Base-by-base conservation (phyloP, 2,888 invertebrate species). In the Sphaerophoria rueppellii region DNA sequence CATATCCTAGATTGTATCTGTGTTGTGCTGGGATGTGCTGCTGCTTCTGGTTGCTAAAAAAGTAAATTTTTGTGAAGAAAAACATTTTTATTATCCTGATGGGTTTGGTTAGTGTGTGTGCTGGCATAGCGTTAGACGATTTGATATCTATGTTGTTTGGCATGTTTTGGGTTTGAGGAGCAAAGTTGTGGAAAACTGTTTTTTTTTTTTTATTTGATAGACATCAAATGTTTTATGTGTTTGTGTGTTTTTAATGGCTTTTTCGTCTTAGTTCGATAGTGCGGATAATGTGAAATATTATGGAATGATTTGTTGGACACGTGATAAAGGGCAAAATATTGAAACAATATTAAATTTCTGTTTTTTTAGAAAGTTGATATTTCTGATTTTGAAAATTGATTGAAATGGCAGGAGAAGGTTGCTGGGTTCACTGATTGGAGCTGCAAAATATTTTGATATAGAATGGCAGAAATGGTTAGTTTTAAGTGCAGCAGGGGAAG, bases 1-100 rank as follows among this genome's bases (percentile, higher is more conserved):
- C 70, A 74, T 40, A 40, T 78, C 73, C 61, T 74, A 57, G 82
- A 82, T 70, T 46, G 34, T 70, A 75, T 83, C 65, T 82, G 58
- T 71, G 35, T 24, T 69, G 58, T 71, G 35, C 14, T 69, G 24
- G 37, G 40, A 34, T 46, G 4, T 16, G 12, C 32, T 24, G 34
- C 12, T 58, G 16, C 9, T 12, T 16, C 12, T 37, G 35, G 34
- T 14, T 58, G 16, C 9, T 12, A n/a, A 54, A 43, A 35, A 24
- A 16, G 43, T 48, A 63, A 63, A 63, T 7, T 76, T 63, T 60
- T 60, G 46, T 70, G 35, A 43, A 50, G 78, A 11, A 67, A 52
- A 74, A 74, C 48, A 69, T 43, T 71, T 55, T 72, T 72, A 67
- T 82, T 54, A 72, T 61, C 67, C 48, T 67, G 54, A 40, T 54